These are phyloP conservation scores for Enteromius argenteus DNA, from an alignment of 2,797 vertebrate genomes.

Conservation along the genomic window DNA sequence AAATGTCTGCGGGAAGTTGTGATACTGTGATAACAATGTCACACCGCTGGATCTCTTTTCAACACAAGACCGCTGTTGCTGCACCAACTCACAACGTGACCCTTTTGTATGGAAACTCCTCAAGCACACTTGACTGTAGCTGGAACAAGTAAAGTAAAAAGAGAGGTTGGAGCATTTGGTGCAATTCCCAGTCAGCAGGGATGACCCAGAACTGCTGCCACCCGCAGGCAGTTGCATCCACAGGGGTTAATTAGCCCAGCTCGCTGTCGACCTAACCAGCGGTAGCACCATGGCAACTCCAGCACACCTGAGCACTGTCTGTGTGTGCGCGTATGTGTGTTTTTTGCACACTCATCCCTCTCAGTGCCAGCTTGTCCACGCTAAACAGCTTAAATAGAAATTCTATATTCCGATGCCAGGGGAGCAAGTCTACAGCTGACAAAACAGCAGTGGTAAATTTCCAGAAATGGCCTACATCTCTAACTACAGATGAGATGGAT, in stretches of 20 bases:
- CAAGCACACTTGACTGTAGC: conserved; percentile 18
- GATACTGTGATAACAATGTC: conserved; percentile 20
- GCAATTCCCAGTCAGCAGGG: conserved; percentile 29
- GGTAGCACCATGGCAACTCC: conserved; percentile 56
- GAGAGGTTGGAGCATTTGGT: conserved; percentile 31
- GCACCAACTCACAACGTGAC: neutral
- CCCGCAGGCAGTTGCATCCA: conserved; percentile 28
- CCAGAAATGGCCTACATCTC: conserved; percentile 35
- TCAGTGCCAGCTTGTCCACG: conserved; percentile 37
- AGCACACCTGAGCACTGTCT: conserved; percentile 52
- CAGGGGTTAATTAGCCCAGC: conserved; percentile 58
- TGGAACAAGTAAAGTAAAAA: conserved; percentile 29
- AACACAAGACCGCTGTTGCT: neutral
- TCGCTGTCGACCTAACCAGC: conserved; percentile 31
- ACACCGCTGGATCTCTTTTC: conserved; percentile 33
- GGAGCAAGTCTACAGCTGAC: conserved; percentile 49
- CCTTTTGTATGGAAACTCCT: conserved; percentile 1
- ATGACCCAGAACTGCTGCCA: conserved; percentile 24
- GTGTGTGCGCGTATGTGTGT: neutral
- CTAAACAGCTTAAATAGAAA: conserved; percentile 55
- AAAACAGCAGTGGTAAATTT: conserved; percentile 38
- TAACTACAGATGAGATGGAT: conserved; percentile 46
- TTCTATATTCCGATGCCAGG: conserved; percentile 39
- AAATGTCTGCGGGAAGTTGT: conserved; percentile 21
- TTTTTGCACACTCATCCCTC: conserved; percentile 27